These are phyloP conservation scores for Scaptomyza pallida DNA, from an alignment of 1,140 invertebrate genomes.

Conservation along the genomic window DNA sequence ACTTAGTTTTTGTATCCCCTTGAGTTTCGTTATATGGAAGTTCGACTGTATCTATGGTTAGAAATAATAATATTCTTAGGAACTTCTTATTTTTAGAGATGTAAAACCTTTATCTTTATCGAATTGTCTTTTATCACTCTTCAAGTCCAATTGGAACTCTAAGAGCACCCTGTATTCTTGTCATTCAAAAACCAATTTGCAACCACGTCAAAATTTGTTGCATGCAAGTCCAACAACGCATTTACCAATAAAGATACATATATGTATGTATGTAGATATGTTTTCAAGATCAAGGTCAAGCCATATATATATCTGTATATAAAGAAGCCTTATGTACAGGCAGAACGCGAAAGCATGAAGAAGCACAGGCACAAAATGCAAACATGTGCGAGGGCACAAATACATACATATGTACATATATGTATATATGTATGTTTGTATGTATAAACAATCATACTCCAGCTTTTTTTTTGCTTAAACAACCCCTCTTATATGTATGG, in stretches of 20 bases:
- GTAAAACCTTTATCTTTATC: no score
- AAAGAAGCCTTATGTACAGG: constrained; percentile 46
- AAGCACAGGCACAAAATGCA: constrained; percentile 38
- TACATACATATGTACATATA: not conserved
- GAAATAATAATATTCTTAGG: no score
- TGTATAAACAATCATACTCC: constrained; percentile 61
- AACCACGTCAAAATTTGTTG: constrained; percentile 16
- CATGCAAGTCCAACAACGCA: constrained; percentile 16
- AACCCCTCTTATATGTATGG: constrained; percentile 2
- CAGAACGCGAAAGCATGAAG: constrained; percentile 5
- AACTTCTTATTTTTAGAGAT: no score
- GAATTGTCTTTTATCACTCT: no score
- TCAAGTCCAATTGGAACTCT: not conserved
- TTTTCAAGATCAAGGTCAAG: constrained; percentile 78
- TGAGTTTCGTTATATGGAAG: no score
- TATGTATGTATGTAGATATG: not conserved
- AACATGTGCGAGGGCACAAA: constrained; percentile 57
- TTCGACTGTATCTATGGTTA: no score
- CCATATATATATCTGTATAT: constrained; percentile 61
- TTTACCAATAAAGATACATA: constrained; percentile 3
- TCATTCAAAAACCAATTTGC: constrained; percentile 7
- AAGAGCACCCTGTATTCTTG: constrained; percentile 29
- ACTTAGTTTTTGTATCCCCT: no score
- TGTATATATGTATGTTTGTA: not conserved
- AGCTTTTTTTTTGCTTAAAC: constrained; percentile 7